Evolutionary conservation across 2,797 vertebrate species (phyloP).

Genomic region (Halcyon smyrnensis): DNA sequence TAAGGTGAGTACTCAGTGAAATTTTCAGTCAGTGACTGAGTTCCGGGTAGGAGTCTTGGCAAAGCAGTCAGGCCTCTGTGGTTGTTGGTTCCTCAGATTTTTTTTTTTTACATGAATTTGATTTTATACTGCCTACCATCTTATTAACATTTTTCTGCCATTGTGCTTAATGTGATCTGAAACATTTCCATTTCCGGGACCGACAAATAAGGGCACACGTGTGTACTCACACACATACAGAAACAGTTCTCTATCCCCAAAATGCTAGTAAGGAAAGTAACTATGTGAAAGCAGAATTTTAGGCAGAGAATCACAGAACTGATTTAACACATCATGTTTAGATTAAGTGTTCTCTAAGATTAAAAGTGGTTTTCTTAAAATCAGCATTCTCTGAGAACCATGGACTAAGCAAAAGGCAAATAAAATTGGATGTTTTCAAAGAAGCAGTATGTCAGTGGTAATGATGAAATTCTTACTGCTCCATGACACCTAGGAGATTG

Average conservation of each 20-base stretch:
- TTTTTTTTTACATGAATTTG: background rate
- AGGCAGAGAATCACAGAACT: background rate
- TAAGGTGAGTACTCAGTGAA: background rate
- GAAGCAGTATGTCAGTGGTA: background rate
- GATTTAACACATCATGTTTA: background rate
- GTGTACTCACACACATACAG: rapidly evolving
- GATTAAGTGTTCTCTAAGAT: background rate
- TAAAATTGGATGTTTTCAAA: background rate
- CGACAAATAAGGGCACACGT: background rate
- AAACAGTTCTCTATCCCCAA: background rate
- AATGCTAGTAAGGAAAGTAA: background rate
- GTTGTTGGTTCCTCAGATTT: background rate
- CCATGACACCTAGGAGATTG: background rate
- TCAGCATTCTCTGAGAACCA: background rate
- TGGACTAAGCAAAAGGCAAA: background rate
- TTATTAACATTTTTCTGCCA: background rate
- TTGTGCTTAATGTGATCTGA: background rate
- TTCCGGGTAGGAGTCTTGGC: background rate
- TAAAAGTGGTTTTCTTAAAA: background rate
- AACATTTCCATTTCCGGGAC: background rate
- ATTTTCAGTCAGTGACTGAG: background rate
- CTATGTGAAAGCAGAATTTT: background rate
- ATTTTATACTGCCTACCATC: background rate
- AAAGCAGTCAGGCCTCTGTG: background rate
- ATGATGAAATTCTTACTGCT: background rate